A percentile compares a stretch with the other conserved stretches of the same genome.
Conservation (phyloP, 1,140 invertebrate genomes). For the Neodiprion virginianus region DNA sequence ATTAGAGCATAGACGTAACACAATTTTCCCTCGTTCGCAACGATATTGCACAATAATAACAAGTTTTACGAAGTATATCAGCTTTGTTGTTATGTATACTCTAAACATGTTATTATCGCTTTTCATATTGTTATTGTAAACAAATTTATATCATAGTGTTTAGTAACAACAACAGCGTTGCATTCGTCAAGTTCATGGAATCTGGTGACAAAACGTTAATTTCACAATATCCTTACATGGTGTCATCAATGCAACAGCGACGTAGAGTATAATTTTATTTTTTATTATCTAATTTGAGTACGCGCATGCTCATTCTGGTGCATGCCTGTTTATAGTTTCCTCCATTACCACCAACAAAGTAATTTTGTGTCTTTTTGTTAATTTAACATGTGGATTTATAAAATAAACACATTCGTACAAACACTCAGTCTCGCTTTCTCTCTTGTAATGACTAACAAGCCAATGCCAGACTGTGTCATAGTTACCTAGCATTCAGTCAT, state of each 20-base stretch:
- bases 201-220: background rate
- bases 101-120: background rate
- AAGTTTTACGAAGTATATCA: background rate
- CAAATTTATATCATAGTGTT: background rate
- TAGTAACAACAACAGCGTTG: background rate
- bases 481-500: background rate
- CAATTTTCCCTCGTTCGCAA: background rate
- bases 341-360: background rate
- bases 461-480: background rate
- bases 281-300: background rate
- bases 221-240: background rate
- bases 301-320: background rate
- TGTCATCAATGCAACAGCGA: background rate
- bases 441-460: constrained; percentile 3
- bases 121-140: background rate
- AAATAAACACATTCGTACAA: constrained; percentile 1
- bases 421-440: constrained; percentile 6
- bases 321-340: background rate
- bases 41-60: background rate
- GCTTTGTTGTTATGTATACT: background rate
- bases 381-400: constrained; percentile 1
- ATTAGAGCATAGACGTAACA: background rate
- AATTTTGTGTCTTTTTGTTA: background rate
- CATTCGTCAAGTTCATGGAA: background rate
- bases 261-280: background rate